A percentile compares a stretch with the other conserved stretches of the same genome.
Evolutionary conservation across 2,113 vertebrate genomes (phyloP).

Genomic region (Pterocles gutturalis): DNA sequence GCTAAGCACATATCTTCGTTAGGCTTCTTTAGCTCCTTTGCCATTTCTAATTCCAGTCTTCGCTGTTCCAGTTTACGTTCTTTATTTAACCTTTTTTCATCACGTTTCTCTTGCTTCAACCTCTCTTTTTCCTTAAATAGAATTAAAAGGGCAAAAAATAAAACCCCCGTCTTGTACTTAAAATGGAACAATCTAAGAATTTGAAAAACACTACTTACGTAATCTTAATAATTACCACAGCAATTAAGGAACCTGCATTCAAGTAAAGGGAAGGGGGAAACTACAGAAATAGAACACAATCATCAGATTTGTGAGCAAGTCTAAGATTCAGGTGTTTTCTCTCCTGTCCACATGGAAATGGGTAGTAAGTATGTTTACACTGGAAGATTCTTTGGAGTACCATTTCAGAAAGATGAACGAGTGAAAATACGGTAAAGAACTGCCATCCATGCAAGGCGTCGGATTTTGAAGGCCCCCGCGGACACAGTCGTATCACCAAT

Average conservation of each 20-base stretch:
- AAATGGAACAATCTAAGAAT: not conserved
- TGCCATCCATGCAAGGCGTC: not conserved
- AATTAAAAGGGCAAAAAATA: constrained; percentile 45
- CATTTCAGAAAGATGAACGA: not conserved
- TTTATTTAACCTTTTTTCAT: constrained; percentile 94
- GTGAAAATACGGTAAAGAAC: not conserved
- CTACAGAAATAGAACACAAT: not conserved
- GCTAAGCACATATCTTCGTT: constrained; percentile 96
- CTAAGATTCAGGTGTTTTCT: not conserved
- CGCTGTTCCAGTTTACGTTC: constrained; percentile 91
- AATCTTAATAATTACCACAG: not conserved
- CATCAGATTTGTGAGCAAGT: not conserved
- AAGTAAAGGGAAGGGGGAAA: not conserved
- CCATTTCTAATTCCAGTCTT: constrained; percentile 91
- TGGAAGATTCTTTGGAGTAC: not conserved
- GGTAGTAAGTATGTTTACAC: not conserved
- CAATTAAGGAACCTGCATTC: not conserved
- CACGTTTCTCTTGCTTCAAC: constrained; percentile 92
- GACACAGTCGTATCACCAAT: not conserved
- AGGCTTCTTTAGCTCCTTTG: constrained; percentile 94
- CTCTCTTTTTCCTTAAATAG: constrained; percentile 89
- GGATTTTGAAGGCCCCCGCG: not conserved
- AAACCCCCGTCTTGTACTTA: not conserved
- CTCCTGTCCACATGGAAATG: not conserved
- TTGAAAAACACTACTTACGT: constrained; percentile 16